phyloP scores from a whole-genome alignment of 30 jellyfish, hydroid and myxozoan species.

The Cassiopea xamachana region DNA sequence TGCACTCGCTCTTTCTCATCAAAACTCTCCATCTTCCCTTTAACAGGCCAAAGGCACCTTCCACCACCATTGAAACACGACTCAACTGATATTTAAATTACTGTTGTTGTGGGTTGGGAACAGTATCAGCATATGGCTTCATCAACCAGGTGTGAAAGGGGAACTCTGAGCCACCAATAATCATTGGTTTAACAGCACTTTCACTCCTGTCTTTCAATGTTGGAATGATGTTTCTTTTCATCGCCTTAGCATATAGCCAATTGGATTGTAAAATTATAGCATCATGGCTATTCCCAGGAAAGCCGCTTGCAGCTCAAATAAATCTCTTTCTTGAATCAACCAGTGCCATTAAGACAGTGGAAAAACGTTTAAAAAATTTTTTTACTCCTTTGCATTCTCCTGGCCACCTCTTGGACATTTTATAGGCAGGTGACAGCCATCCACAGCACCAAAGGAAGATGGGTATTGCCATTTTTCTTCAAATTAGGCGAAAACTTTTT shows the following conservation, averaged over 20 bases:
- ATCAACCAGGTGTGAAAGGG: slow-evolving; percentile 25
- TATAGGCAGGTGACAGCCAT: background rate
- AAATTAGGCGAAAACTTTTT: background rate
- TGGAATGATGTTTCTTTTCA: background rate
- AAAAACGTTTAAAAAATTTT: slow-evolving; percentile 1
- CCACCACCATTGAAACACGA: slow-evolving; percentile 56
- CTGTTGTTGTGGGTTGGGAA: slow-evolving; percentile 3
- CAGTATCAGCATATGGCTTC: slow-evolving; percentile 38
- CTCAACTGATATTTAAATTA: slow-evolving; percentile 34
- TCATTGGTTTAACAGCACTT: background rate
- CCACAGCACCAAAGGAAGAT: slow-evolving; percentile 9
- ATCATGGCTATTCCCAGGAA: slow-evolving; percentile 23
- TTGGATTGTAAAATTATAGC: slow-evolving; percentile 2
- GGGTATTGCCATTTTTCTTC: slow-evolving; percentile 37
- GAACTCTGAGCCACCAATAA: slow-evolving; percentile 45
- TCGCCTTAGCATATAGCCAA: background rate
- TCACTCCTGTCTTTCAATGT: background rate
- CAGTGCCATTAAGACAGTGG: background rate
- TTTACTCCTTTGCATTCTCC: slow-evolving; percentile 25
- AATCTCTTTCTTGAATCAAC: slow-evolving; percentile 19
- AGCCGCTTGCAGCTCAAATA: slow-evolving; percentile 14
- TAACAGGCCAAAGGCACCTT: slow-evolving; percentile 38
- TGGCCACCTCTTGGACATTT: slow-evolving; percentile 33
- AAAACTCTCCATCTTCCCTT: slow-evolving; percentile 55
- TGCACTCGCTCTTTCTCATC: slow-evolving; percentile 28